A percentile compares a stretch with the other conserved stretches of the same genome.
Conservation (phyloP, 2,113 vertebrate genomes). For the Salvator merianae region DNA sequence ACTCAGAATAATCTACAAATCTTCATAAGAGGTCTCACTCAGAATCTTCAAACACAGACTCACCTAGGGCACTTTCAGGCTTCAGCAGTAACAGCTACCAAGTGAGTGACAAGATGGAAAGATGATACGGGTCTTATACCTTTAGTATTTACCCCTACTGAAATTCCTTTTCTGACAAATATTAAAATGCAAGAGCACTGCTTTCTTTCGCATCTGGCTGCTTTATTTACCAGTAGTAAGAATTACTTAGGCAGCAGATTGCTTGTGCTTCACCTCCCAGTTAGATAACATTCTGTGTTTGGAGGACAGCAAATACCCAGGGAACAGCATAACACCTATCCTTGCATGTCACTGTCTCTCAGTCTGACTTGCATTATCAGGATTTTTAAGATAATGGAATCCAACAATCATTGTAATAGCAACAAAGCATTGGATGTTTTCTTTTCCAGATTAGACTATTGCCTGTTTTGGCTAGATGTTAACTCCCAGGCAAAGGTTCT, state of each 20-base stretch:
- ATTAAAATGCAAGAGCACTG: background rate
- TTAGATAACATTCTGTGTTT: background rate
- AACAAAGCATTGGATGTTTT: background rate
- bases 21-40: background rate
- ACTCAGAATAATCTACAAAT: background rate
- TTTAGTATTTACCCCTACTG: no score
- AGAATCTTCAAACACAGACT: background rate
- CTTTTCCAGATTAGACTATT: background rate
- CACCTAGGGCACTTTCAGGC: no score
- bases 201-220: background rate
- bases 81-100: no score
- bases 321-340: background rate
- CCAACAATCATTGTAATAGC: no score
- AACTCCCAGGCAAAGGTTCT: no score
- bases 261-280: background rate
- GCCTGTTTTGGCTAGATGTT: no score
- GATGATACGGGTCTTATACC: no score
- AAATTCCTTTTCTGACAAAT: background rate
- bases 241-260: background rate
- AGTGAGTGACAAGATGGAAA: no score
- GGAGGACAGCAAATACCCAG: background rate
- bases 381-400: background rate
- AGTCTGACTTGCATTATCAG: background rate
- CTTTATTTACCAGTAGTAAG: background rate
- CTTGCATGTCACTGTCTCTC: background rate